These are phyloP conservation scores for Criorhina ranunculi DNA, from an alignment of 2,888 invertebrate species.

Conservation along the genomic window DNA sequence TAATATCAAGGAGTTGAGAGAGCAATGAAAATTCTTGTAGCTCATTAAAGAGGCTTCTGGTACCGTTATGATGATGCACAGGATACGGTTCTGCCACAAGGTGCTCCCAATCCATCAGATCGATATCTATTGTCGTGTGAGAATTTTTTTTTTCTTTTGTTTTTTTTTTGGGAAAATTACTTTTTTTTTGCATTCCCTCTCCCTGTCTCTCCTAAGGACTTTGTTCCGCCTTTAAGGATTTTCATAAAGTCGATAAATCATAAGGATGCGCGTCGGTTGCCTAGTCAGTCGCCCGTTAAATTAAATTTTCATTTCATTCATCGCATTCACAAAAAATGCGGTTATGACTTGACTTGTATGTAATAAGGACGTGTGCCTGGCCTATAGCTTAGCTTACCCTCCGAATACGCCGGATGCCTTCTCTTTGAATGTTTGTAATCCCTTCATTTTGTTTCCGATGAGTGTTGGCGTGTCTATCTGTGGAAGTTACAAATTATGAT, in stretches of 20 bases:
- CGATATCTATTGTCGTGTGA: constrained; percentile 58
- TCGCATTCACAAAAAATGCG: constrained; percentile 66
- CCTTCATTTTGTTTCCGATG: constrained; percentile 81
- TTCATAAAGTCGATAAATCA: constrained; percentile 67
- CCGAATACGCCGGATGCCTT: constrained; percentile 83
- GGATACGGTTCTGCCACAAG: not conserved
- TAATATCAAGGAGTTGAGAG: constrained; percentile 69
- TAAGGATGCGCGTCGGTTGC: constrained; percentile 79
- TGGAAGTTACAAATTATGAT: constrained; percentile 75
- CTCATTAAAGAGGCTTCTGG: constrained; percentile 64
- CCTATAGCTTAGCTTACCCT: constrained; percentile 83
- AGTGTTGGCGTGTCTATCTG: constrained; percentile 68
- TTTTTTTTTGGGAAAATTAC: constrained; percentile 1
- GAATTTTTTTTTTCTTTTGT: constrained; percentile 35
- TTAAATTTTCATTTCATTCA: constrained; percentile 81
- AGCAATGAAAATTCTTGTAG: constrained; percentile 70
- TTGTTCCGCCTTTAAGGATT: constrained; percentile 70
- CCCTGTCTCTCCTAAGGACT: too few relatives aligned
- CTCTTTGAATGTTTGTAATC: constrained; percentile 84
- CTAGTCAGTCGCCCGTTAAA: constrained; percentile 83
- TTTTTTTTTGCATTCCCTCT: constrained; percentile 38
- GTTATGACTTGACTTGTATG: constrained; percentile 64
- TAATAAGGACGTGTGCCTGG: too few relatives aligned
- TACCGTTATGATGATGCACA: constrained; percentile 26
- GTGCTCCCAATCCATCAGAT: constrained; percentile 54